A percentile compares a stretch with the other conserved stretches of the same genome.
phyloP scores from a whole-genome alignment of 2,797 vertebrate species.

The Synanceia verrucosa region DNA sequence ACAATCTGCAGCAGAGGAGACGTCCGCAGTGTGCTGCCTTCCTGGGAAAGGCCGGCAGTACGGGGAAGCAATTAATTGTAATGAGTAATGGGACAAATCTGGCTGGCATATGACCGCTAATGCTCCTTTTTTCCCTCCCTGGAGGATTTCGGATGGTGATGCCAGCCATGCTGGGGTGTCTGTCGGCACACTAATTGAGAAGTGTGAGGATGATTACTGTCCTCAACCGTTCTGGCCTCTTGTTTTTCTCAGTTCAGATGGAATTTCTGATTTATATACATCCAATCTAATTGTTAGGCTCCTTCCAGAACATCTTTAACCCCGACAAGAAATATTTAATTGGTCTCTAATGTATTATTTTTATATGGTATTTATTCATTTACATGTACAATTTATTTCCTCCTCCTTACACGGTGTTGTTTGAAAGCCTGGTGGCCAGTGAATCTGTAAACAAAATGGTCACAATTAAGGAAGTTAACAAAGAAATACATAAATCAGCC shows the following conservation, averaged over 20 bases:
- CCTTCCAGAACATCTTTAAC: neutral
- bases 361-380: neutral
- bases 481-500: neutral
- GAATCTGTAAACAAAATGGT: neutral
- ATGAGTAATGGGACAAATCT: conserved; percentile 96
- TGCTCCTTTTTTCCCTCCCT: conserved; percentile 83
- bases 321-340: too few species aligned
- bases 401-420: neutral
- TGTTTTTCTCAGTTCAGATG: neutral
- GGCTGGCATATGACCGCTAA: conserved; percentile 90
- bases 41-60: conserved; percentile 85
- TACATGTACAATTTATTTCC: neutral
- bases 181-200: conserved; percentile 58
- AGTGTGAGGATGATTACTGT: conserved; percentile 7
- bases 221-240: neutral
- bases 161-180: conserved; percentile 53
- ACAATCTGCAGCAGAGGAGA: conserved; percentile 81
- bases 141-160: conserved; percentile 89
- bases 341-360: neutral
- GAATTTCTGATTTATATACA: neutral
- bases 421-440: too few species aligned
- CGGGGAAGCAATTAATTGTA: conserved; percentile 92
- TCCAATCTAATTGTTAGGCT: neutral
- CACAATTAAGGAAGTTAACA: neutral
- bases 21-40: conserved; percentile 85